These are phyloP conservation scores for Lacerta bilineata DNA, from an alignment of 2,797 vertebrate genomes.

Conservation along the genomic window DNA sequence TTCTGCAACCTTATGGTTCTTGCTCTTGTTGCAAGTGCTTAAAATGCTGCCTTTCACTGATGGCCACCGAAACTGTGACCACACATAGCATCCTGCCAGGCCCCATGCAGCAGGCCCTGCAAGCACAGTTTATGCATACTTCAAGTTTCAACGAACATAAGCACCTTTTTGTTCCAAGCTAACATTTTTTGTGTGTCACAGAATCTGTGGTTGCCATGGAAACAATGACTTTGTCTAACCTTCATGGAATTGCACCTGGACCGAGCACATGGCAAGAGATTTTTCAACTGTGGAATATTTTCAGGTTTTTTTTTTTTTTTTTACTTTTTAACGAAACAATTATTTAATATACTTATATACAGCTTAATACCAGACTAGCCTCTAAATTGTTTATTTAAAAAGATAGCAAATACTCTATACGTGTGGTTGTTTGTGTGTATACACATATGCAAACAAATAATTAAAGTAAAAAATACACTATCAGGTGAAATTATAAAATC, in stretches of 20 bases:
- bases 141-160: neutral
- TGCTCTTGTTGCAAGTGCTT: neutral
- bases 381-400: no score
- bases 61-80: neutral
- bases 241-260: neutral
- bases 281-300: neutral
- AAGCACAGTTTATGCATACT: neutral
- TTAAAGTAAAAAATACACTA: no score
- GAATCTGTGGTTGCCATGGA: neutral
- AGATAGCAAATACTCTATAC: no score
- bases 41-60: neutral
- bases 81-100: neutral
- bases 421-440: no score
- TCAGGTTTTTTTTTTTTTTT: no score
- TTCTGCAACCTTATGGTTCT: neutral
- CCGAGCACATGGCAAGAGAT: neutral
- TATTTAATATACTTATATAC: no score
- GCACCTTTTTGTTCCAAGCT: neutral
- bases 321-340: no score
- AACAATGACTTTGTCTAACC: conserved; percentile 15
- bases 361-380: no score
- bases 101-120: neutral
- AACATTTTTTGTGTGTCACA: neutral
- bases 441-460: no score
- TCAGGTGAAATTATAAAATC: no score